These are phyloP conservation scores for Raja brachyura DNA, from an alignment of 2,113 vertebrate species.

Conservation along the genomic window DNA sequence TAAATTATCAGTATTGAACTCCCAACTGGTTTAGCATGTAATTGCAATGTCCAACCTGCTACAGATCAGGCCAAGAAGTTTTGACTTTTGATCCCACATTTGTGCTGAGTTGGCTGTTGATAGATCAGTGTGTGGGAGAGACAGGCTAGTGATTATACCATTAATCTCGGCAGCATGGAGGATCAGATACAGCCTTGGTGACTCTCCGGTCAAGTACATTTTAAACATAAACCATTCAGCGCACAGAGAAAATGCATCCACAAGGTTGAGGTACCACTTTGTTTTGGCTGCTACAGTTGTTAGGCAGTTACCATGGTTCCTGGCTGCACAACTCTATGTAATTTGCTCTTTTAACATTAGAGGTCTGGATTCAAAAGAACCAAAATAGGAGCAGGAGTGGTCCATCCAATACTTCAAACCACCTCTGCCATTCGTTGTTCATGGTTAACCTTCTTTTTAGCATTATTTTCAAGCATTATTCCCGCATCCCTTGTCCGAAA, in stretches of 20 bases:
- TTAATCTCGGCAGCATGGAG: background rate
- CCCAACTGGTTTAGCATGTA: background rate
- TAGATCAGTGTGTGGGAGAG: background rate
- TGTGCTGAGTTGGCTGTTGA: background rate
- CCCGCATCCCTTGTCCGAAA: no score
- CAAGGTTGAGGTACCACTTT: background rate
- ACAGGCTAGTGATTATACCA: background rate
- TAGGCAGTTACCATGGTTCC: background rate
- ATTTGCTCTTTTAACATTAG: background rate
- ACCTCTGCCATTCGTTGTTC: no score
- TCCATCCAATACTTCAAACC: no score
- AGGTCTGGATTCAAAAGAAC: background rate
- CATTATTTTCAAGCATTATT: no score
- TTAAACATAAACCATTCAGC: background rate
- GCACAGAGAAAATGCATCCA: background rate
- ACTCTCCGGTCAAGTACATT: background rate
- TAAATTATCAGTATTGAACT: conserved; percentile 7
- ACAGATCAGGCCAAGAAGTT: background rate
- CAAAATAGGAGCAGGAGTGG: no score
- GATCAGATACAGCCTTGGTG: background rate
- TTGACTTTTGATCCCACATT: background rate
- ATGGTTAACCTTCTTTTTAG: no score
- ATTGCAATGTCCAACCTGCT: conserved; percentile 11
- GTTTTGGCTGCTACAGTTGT: background rate
- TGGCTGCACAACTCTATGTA: background rate